Evolutionary conservation across 2,797 vertebrate genomes (phyloP).

Genomic region (Xiphophorus birchmanni): DNA sequence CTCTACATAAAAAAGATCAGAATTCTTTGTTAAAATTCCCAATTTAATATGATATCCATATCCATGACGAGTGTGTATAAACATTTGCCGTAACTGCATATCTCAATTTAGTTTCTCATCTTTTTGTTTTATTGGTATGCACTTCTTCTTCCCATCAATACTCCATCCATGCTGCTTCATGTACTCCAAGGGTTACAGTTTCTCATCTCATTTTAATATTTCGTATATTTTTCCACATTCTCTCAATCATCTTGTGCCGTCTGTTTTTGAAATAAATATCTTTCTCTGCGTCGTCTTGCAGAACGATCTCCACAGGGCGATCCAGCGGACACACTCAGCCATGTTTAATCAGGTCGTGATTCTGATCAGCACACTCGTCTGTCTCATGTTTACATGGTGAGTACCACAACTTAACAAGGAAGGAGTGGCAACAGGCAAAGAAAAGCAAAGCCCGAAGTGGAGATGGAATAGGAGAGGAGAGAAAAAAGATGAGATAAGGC

Average conservation of each 20-base stretch:
- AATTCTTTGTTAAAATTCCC: not conserved
- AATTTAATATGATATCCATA: not conserved
- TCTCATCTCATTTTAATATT: constrained; percentile 21
- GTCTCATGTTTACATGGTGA: constrained; percentile 89
- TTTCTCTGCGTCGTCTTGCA: constrained; percentile 46
- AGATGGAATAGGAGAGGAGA: constrained; percentile 16
- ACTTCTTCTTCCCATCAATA: constrained; percentile 20
- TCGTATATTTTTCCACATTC: not conserved
- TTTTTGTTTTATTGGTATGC: constrained; percentile 43
- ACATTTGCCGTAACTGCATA: not conserved
- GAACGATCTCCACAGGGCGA: constrained; percentile 88
- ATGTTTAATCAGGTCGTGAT: constrained; percentile 92
- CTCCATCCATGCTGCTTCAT: not conserved
- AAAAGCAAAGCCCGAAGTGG: not conserved
- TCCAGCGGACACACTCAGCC: constrained; percentile 87
- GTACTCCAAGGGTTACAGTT: constrained; percentile 3
- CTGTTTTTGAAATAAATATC: not conserved
- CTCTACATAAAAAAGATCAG: not conserved
- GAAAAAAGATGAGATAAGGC: not conserved
- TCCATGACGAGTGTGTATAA: not conserved
- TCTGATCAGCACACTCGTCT: constrained; percentile 87
- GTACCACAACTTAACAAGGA: constrained; percentile 51
- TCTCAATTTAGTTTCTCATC: constrained; percentile 13
- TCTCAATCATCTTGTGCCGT: not conserved
- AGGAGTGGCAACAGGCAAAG: not conserved